Evolutionary conservation across 2,113 vertebrate species (phyloP).

Genomic region (Hippopotamus amphibius): DNA sequence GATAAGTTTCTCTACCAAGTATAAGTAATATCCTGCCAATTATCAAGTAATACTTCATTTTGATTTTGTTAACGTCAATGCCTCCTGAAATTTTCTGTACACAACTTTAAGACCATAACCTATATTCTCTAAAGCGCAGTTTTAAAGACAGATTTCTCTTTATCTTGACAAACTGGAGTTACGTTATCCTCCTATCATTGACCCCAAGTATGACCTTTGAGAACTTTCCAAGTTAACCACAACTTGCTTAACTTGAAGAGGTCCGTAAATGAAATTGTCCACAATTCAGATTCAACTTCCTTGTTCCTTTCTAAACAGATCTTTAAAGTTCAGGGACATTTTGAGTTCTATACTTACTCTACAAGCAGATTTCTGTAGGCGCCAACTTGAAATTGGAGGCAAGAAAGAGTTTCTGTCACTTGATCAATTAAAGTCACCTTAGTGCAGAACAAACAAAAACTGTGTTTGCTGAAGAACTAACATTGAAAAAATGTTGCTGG

Average conservation of each 20-base stretch:
- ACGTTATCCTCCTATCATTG: conserved; percentile 35
- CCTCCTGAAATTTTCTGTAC: neutral
- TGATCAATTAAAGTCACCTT: neutral
- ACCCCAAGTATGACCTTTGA: neutral
- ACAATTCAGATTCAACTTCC: neutral
- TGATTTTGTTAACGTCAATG: conserved; percentile 31
- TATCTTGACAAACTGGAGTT: neutral
- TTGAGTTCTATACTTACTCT: conserved; percentile 20
- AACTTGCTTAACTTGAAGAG: conserved; percentile 44
- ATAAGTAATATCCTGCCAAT: neutral
- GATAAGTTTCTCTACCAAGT: neutral
- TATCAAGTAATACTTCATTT: conserved; percentile 35
- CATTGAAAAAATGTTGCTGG: neutral
- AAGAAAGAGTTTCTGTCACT: conserved; percentile 13
- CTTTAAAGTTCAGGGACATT: neutral
- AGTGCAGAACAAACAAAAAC: conserved; percentile 19
- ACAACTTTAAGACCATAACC: conserved; percentile 42
- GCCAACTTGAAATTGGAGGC: neutral
- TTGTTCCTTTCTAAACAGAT: conserved; percentile 30
- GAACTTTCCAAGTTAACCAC: conserved; percentile 54
- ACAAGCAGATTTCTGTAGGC: neutral
- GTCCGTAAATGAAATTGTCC: neutral
- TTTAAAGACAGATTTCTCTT: conserved; percentile 48
- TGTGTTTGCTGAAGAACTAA: neutral
- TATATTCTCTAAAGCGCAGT: neutral